Percentiles rank a stretch among this genome's conserved stretches.
Evolutionary conservation across 2,113 vertebrate genomes (phyloP).

Genomic region (Puntigrus tetrazona): DNA sequence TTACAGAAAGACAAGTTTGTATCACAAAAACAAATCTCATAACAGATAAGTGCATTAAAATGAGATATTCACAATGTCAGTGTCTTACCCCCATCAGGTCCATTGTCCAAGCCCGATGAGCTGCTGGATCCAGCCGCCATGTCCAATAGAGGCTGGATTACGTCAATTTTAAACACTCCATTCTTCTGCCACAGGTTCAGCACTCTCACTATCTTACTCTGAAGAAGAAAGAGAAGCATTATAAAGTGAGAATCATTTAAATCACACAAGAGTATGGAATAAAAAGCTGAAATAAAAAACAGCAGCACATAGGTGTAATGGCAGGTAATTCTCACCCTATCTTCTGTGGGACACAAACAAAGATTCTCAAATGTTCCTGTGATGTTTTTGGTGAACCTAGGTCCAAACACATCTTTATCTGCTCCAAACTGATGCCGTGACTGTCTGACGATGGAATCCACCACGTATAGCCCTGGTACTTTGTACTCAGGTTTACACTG

Average conservation of each 20-base stretch:
- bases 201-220: slow-evolving; percentile 98
- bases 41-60: neutral
- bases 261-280: neutral
- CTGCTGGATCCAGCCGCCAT: slow-evolving; percentile 87
- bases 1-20: neutral
- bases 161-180: slow-evolving; percentile 96
- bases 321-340: slow-evolving; percentile 81
- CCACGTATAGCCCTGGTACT: slow-evolving; percentile 94
- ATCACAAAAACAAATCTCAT: neutral
- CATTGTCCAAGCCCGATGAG: slow-evolving; percentile 74
- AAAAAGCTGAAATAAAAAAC: neutral
- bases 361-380: slow-evolving; percentile 97
- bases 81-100: slow-evolving; percentile 51
- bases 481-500: slow-evolving; percentile 99
- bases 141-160: slow-evolving; percentile 96
- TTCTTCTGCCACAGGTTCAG: slow-evolving; percentile 99
- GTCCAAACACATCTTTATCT: slow-evolving; percentile 98
- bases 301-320: neutral
- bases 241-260: neutral
- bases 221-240: slow-evolving; percentile 33
- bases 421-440: slow-evolving; percentile 97
- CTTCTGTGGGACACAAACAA: slow-evolving; percentile 94
- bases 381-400: slow-evolving; percentile 97
- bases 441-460: slow-evolving; percentile 97
- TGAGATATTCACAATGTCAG: neutral